Percentiles rank a stretch among this genome's conserved stretches.
These are phyloP conservation scores for Tiliqua scincoides DNA, from an alignment of 2,113 vertebrate genomes.

Conservation along the genomic window DNA sequence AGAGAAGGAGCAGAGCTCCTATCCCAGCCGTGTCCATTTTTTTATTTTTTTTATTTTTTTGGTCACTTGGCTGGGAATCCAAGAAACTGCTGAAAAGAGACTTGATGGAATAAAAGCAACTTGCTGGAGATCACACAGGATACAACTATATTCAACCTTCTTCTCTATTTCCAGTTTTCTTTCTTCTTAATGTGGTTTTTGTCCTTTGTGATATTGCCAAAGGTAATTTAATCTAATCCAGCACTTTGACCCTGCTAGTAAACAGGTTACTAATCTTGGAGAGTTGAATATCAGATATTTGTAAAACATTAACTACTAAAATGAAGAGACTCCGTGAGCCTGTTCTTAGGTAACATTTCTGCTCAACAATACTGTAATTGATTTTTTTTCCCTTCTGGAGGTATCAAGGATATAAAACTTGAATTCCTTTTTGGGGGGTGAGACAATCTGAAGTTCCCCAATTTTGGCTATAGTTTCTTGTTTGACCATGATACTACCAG, in stretches of 20 bases:
- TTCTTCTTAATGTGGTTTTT: background rate
- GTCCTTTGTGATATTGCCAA: background rate
- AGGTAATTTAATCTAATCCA: background rate
- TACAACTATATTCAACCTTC: background rate
- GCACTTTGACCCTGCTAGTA: background rate
- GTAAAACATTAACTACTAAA: too few relatives aligned
- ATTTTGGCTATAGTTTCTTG: too few relatives aligned
- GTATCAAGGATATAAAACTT: too few relatives aligned
- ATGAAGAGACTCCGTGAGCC: too few relatives aligned
- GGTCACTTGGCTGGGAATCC: background rate
- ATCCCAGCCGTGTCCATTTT: background rate
- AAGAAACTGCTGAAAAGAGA: background rate
- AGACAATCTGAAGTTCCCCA: too few relatives aligned
- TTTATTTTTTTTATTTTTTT: background rate
- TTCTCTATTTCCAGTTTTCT: background rate
- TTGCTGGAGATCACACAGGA: too few relatives aligned
- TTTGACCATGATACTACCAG: too few relatives aligned
- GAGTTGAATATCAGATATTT: too few relatives aligned
- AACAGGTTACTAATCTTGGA: background rate
- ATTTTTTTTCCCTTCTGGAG: too few relatives aligned
- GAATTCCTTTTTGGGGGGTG: too few relatives aligned
- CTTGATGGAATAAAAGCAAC: background rate
- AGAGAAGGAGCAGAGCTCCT: constrained; percentile 7
- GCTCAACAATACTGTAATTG: too few relatives aligned
- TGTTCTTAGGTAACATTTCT: too few relatives aligned